A percentile compares a stretch with the other conserved stretches of the same genome.
These are phyloP conservation scores for Acleris emargana DNA, from an alignment of 2,888 invertebrate species.

Conservation along the genomic window DNA sequence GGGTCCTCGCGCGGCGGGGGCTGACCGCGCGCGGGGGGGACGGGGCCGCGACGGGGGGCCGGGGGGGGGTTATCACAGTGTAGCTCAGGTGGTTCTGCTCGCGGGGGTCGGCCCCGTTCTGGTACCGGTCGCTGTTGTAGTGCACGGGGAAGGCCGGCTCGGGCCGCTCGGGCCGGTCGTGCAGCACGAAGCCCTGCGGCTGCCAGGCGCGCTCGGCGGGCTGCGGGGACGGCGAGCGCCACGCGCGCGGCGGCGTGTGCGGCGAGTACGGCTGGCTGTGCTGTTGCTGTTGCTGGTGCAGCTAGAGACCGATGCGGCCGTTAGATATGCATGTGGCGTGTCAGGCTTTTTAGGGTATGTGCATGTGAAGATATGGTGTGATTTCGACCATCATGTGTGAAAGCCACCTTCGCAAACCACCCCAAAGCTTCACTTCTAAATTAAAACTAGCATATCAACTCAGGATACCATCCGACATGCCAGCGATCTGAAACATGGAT, in stretches of 20 bases:
- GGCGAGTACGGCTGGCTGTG: constrained; percentile 48
- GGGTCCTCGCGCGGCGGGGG: constrained; percentile 84
- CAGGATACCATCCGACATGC: too few relatives aligned
- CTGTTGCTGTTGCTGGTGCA: constrained; percentile 54
- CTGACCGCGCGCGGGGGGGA: constrained; percentile 85
- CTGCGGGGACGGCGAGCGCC: constrained; percentile 59
- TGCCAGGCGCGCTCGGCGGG: constrained; percentile 50
- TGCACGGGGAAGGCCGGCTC: constrained; percentile 67
- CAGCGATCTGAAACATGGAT: too few relatives aligned
- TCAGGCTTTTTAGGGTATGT: too few relatives aligned
- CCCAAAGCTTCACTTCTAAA: too few relatives aligned
- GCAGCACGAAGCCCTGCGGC: constrained; percentile 36
- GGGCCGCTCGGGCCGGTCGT: constrained; percentile 65
- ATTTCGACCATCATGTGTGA: too few relatives aligned
- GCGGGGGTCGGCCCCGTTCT: constrained; percentile 46
- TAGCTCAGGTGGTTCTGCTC: constrained; percentile 82
- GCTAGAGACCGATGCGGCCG: constrained; percentile 49
- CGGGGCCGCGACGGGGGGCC: constrained; percentile 79
- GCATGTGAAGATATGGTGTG: too few relatives aligned
- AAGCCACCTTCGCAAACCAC: too few relatives aligned
- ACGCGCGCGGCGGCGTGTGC: constrained; percentile 36
- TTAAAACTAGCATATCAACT: too few relatives aligned
- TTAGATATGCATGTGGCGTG: background rate
- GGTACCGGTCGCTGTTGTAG: constrained; percentile 70
- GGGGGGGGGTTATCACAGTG: constrained; percentile 79